A percentile compares a stretch with the other conserved stretches of the same genome.
These are phyloP conservation scores for Morbakka virulenta DNA, from an alignment of 30 jellyfish, hydroid and myxozoan species.

Conservation along the genomic window DNA sequence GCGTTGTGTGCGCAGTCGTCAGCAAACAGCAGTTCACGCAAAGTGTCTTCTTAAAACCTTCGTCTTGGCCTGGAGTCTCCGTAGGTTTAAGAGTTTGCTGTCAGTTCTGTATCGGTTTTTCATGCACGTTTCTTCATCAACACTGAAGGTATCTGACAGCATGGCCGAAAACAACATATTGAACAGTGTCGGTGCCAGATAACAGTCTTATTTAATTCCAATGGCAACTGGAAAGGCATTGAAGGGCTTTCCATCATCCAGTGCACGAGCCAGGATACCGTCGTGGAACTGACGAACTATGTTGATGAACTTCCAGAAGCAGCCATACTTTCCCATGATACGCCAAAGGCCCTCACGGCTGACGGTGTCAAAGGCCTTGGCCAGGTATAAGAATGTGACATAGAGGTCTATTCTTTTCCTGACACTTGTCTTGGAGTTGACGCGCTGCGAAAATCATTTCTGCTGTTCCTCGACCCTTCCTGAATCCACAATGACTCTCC, in stretches of 20 bases:
- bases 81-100: not conserved
- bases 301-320: not conserved
- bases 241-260: not conserved
- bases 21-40: not conserved
- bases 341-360: slow-evolving; percentile 9
- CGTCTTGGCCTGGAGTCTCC: not conserved
- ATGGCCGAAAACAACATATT: slow-evolving; percentile 1
- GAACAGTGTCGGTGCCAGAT: slow-evolving; percentile 20
- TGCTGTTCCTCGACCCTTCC: slow-evolving; percentile 17
- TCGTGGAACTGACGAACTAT: slow-evolving; percentile 1
- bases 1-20: not conserved
- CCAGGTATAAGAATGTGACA: slow-evolving; percentile 20
- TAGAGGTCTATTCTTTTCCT: slow-evolving; percentile 3
- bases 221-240: not conserved
- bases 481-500: slow-evolving; percentile 42
- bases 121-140: not conserved
- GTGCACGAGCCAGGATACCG: slow-evolving; percentile 14
- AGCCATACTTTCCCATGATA: slow-evolving; percentile 6
- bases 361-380: slow-evolving; percentile 24
- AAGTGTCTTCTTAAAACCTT: not conserved
- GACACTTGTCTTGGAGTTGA: slow-evolving; percentile 33
- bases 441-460: slow-evolving; percentile 40
- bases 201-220: slow-evolving; percentile 31
- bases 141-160: not conserved
- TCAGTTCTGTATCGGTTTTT: not conserved